A percentile compares a stretch with the other conserved stretches of the same genome.
Conservation (phyloP, 2,888 invertebrate species). For the Willowsia nigromaculata region DNA sequence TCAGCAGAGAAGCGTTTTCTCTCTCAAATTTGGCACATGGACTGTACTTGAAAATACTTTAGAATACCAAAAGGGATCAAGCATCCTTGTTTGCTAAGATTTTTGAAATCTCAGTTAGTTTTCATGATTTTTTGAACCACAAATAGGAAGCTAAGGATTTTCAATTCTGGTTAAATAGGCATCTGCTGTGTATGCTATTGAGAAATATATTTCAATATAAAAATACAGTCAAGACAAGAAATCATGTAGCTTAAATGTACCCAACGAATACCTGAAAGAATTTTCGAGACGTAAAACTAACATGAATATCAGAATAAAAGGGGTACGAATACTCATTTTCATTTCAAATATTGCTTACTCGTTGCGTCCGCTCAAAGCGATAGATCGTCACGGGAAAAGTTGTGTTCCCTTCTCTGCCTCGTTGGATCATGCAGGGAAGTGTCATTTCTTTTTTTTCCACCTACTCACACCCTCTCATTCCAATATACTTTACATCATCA, state of each 20-base stretch:
- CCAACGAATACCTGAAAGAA: not conserved
- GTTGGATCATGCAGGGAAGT: constrained; percentile 1
- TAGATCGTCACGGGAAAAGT: not conserved
- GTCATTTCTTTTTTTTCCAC: constrained; percentile 11
- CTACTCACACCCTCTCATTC: not conserved
- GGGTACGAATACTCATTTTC: not conserved
- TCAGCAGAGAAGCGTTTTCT: not conserved
- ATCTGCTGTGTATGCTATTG: no score
- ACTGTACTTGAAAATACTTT: not conserved
- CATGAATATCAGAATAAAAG: not conserved
- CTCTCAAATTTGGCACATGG: constrained; percentile 1
- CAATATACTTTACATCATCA: constrained; percentile 25
- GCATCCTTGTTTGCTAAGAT: not conserved
- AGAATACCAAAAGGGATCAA: not conserved
- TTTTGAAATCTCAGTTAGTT: no score
- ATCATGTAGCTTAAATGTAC: no score
- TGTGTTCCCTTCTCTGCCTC: not conserved
- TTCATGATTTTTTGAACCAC: no score
- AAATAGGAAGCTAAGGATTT: no score
- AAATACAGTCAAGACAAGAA: no score
- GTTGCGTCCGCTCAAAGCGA: not conserved
- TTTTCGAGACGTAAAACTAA: not conserved
- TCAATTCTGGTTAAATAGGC: no score
- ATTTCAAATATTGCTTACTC: not conserved
- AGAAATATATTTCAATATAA: no score